Conservation (phyloP, 2,113 vertebrate genomes). For the Gallinago jamesoni region DNA sequence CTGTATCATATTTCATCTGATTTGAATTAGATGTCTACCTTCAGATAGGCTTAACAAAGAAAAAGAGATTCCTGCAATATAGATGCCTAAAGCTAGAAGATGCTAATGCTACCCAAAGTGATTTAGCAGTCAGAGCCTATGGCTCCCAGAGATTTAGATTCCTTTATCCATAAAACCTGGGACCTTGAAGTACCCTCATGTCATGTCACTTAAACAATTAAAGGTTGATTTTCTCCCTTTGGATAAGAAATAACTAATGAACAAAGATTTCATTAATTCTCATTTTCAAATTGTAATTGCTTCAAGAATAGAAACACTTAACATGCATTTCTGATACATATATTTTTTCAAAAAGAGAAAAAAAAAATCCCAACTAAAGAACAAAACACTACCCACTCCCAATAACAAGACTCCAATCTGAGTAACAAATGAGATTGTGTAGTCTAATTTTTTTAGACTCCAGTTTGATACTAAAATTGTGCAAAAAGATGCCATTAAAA, state of each 20-base stretch:
- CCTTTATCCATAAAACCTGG: neutral
- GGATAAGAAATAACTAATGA: neutral
- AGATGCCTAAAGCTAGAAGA: neutral
- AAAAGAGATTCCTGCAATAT: neutral
- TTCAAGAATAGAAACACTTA: constrained; percentile 11
- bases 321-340: neutral
- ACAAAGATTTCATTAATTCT: neutral
- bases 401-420: neutral
- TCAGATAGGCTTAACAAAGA: neutral
- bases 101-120: neutral
- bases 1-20: neutral
- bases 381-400: neutral
- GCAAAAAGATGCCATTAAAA: neutral
- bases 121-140: neutral
- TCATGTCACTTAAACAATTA: neutral
- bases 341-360: no score
- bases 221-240: neutral
- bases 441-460: neutral
- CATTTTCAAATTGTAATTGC: constrained; percentile 5
- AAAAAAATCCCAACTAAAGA: neutral
- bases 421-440: neutral
- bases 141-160: neutral
- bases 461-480: neutral
- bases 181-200: neutral
- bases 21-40: neutral